phyloP scores from a whole-genome alignment of 2,888 invertebrate genomes.

The Deilephila elpenor region DNA sequence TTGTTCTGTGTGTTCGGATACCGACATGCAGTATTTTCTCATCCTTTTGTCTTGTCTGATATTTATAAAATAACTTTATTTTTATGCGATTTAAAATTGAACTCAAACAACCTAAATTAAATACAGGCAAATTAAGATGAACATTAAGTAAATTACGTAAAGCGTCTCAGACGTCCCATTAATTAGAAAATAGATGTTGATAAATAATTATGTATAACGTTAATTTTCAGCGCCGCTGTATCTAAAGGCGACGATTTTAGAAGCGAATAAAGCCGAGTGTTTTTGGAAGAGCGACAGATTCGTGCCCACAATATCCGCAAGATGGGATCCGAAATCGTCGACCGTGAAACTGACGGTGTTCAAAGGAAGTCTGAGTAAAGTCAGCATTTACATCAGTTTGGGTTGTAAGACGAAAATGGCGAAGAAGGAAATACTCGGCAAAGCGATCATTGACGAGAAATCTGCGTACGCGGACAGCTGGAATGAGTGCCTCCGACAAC shows the following conservation, averaged over 20 bases:
- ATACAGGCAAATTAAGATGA: too few species aligned
- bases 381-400: conserved; percentile 87
- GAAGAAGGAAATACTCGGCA: conserved; percentile 88
- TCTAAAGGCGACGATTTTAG: conserved; percentile 90
- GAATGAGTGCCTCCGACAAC: conserved; percentile 84
- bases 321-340: conserved; percentile 88
- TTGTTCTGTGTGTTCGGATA: too few species aligned
- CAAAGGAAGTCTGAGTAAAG: conserved; percentile 86
- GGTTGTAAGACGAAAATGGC: conserved; percentile 88
- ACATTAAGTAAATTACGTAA: background rate
- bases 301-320: conserved; percentile 90
- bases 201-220: conserved; percentile 33
- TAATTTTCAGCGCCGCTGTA: conserved; percentile 87
- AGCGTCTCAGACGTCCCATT: background rate
- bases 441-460: conserved; percentile 86
- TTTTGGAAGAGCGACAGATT: conserved; percentile 91
- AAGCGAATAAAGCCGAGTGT: conserved; percentile 85
- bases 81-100: too few species aligned
- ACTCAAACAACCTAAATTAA: too few species aligned
- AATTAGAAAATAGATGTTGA: background rate
- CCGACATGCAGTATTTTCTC: too few species aligned
- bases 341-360: conserved; percentile 86
- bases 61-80: too few species aligned
- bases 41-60: too few species aligned
- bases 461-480: conserved; percentile 85